A percentile compares a stretch with the other conserved stretches of the same genome.
phyloP scores from a whole-genome alignment of 2,888 invertebrate genomes.

The Pristionchus mayeri region DNA sequence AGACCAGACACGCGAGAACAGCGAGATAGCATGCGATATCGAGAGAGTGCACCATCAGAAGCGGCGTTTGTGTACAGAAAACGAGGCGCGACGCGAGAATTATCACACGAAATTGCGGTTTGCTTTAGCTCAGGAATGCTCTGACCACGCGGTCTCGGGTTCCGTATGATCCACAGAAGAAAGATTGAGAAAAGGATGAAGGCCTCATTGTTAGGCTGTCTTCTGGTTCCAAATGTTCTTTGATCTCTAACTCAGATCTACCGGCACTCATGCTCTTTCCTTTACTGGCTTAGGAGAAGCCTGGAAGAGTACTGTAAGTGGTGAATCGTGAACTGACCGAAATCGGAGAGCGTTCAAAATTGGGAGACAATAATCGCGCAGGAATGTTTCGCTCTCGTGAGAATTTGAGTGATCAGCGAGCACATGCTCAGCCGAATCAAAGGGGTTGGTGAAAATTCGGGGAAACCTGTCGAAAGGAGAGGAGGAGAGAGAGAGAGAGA shows the following conservation, averaged over 20 bases:
- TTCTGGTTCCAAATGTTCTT: background rate
- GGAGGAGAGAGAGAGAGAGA: background rate
- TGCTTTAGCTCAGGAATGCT: too few species aligned
- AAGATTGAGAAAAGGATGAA: background rate
- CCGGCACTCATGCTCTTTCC: too few species aligned
- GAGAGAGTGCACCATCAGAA: background rate
- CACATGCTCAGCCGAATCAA: too few species aligned
- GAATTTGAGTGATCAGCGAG: background rate
- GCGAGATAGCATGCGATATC: background rate
- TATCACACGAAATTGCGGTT: constrained; percentile 33
- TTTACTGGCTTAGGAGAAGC: too few species aligned
- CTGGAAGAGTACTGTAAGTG: too few species aligned
- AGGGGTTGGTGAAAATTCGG: too few species aligned
- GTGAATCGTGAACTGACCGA: too few species aligned
- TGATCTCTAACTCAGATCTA: too few species aligned
- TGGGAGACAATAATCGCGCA: too few species aligned
- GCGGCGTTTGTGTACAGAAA: background rate
- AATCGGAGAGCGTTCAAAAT: too few species aligned
- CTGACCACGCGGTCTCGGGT: too few species aligned
- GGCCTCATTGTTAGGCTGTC: background rate
- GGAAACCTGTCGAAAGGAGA: background rate
- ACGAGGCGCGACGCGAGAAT: background rate
- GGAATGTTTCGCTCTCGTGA: background rate
- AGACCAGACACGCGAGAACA: background rate
- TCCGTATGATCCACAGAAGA: too few species aligned